Base-by-base conservation (phyloP, 2,888 invertebrate genomes). In the Drosophila kambysellisi region DNA sequence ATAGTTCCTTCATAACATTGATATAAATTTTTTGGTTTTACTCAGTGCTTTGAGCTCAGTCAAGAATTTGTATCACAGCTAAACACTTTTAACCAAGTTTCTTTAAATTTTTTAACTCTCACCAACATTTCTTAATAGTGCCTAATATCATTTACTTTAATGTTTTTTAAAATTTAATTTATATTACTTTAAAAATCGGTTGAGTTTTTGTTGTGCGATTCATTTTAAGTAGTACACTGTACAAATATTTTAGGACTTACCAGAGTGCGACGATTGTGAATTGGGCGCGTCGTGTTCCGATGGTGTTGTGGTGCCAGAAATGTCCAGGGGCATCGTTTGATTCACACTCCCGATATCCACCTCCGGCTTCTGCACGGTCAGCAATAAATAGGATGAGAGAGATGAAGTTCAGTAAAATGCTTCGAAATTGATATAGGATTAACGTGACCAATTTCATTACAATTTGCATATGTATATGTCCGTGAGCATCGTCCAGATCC, bases 401-500 rank as follows among this genome's bases (percentile, higher is more conserved):
- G 32, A 52, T 69, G 4, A 70, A 70, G 57, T 74, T 87, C 37
- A 80, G 73, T 71, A 78, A 72, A 57, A 63, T 74, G 71, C 8
- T 46, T 6, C 46, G 9, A n/a, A 29, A 90, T 32, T 53, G 41
- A 65, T 52, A 66, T 46, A 25, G 51, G 54, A 51, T 62, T 74
- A 79, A 88, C 89, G 73, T 90, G 90, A 87, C 90, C 90, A 88
- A 89, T 90, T 84, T 88, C 86, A 77, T 92, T 91, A 92, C 92
- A 90, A 93, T 93, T 88, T 94, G 94, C 86, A 94, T 94, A 82
- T 93, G 93, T 77, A 93, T 91, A 74, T 93, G 93, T 76, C 92
- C 92, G 70, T 92, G 92, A 56, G 89, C 91, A 72, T 94, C 94
- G 59, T 94, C 94, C 73, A 95, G 94, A 85, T 95, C 95, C 20